These are phyloP conservation scores for Nycticryphes semicollaris DNA, from an alignment of 2,113 vertebrate genomes.

Conservation along the genomic window DNA sequence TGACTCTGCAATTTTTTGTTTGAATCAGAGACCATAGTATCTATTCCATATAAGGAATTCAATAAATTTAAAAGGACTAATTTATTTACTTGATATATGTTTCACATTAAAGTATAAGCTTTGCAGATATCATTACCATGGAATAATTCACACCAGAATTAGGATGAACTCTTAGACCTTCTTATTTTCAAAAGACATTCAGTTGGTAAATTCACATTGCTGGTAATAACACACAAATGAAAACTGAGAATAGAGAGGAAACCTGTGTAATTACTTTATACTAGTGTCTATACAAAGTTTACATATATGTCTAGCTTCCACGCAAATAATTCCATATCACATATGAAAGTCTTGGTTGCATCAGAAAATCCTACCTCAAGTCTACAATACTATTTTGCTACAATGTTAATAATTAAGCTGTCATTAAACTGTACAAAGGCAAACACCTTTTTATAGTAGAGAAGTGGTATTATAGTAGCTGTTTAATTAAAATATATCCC, in stretches of 20 bases:
- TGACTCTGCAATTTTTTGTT: conserved; percentile 7
- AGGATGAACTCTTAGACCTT: neutral
- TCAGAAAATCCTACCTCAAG: neutral
- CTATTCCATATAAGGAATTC: conserved; percentile 33
- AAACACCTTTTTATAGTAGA: neutral
- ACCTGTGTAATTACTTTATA: neutral
- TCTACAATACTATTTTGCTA: neutral
- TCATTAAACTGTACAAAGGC: neutral
- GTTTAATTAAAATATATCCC: neutral
- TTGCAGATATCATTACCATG: conserved; percentile 53
- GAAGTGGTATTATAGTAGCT: neutral
- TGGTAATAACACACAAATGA: neutral
- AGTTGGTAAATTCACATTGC: neutral
- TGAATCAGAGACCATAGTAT: conserved; percentile 12
- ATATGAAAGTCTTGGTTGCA: neutral
- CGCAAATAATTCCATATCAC: neutral
- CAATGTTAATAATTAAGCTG: neutral
- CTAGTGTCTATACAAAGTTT: neutral
- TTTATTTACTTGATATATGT: conserved; percentile 49
- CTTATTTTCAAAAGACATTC: conserved; percentile 16
- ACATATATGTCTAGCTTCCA: neutral
- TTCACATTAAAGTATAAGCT: conserved; percentile 34
- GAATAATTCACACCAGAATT: conserved; percentile 46
- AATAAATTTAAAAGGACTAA: conserved; percentile 47
- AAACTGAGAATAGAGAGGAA: neutral